Evolutionary conservation across 2,113 vertebrate genomes (phyloP).

Genomic region (Psilopsiagon aurifrons): DNA sequence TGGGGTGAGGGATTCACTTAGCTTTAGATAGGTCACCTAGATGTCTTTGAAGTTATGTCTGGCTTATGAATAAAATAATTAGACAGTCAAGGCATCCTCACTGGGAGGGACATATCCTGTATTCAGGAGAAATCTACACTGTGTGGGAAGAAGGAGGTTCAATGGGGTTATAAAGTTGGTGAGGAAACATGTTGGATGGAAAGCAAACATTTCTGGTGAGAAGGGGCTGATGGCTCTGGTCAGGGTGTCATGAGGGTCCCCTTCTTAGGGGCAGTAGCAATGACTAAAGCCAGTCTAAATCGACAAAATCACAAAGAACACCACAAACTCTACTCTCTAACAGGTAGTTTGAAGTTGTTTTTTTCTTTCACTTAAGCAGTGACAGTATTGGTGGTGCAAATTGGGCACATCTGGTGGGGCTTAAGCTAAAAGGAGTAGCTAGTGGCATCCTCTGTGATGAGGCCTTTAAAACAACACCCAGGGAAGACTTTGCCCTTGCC

Average conservation of each 20-base stretch:
- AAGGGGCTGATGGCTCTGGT: background rate
- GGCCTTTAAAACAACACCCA: background rate
- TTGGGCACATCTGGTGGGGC: background rate
- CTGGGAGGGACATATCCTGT: background rate
- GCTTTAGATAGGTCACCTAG: slow-evolving; percentile 66
- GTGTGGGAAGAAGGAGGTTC: background rate
- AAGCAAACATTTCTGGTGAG: fast-evolving
- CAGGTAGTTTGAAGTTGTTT: background rate
- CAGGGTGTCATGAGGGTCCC: fast-evolving
- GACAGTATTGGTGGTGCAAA: fast-evolving
- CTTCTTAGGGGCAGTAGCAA: fast-evolving
- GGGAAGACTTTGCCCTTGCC: background rate
- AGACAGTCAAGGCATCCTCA: background rate
- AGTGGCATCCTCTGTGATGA: background rate
- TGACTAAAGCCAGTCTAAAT: background rate
- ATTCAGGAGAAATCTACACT: background rate
- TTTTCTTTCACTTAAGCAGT: background rate
- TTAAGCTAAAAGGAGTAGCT: background rate
- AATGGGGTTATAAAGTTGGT: background rate
- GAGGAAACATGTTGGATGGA: background rate
- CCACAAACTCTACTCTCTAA: background rate
- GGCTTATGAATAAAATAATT: slow-evolving; percentile 60
- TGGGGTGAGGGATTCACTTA: slow-evolving; percentile 47
- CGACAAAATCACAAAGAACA: background rate
- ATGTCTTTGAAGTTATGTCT: slow-evolving; percentile 63